phyloP scores from a whole-genome alignment of 2,113 vertebrate genomes.

The Chiloscyllium plagiosum region DNA sequence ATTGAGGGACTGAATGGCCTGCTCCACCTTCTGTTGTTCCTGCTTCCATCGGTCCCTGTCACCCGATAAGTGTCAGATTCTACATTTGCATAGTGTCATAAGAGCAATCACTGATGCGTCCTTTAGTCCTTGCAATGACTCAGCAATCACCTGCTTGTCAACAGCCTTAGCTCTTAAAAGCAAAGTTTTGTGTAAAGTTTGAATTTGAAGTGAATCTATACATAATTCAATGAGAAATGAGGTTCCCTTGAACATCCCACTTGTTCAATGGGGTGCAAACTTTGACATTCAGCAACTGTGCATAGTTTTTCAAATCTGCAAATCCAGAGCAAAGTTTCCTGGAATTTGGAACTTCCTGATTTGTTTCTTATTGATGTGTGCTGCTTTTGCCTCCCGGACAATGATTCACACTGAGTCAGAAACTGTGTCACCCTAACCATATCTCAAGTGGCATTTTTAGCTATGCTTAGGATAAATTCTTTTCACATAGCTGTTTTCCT shows the following conservation, averaged over 20 bases:
- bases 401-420: slow-evolving; percentile 29
- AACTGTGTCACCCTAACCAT: neutral
- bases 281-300: slow-evolving; percentile 11
- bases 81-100: neutral
- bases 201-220: neutral
- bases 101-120: too few species aligned
- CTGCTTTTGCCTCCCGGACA: neutral
- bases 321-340: neutral
- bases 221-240: neutral
- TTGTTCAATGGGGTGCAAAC: neutral
- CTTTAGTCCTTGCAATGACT: neutral
- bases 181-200: neutral
- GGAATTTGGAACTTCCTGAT: neutral
- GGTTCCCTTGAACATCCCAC: neutral
- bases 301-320: neutral
- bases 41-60: neutral
- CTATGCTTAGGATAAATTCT: neutral
- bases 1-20: neutral
- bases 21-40: neutral
- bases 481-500: neutral
- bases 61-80: neutral
- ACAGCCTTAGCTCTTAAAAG: neutral
- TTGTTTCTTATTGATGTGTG: neutral
- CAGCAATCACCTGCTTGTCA: neutral
- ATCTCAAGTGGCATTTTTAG: neutral